Base-by-base conservation (phyloP, 2,888 invertebrate species). In the Apotomis turbidana region DNA sequence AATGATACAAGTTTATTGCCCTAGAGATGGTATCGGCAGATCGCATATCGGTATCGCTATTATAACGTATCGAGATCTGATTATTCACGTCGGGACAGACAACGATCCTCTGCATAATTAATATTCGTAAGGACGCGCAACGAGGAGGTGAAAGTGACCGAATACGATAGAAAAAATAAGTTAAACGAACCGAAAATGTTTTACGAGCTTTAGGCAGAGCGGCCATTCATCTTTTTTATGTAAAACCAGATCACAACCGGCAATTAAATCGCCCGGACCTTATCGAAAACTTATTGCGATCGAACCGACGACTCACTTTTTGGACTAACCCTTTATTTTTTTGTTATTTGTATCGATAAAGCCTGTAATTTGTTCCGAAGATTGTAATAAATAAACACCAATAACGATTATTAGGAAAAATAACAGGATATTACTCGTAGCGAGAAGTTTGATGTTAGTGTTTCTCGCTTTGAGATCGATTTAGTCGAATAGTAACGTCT, bases 271-370 rank as follows among this genome's bases (percentile, higher is more conserved):
- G 90, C 86, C 90, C 91, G 91, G 87, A 91, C 91, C 79, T 90
- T 93, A 93, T 93, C 93, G 92, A 91, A 91, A 92, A 93, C 91
- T 91, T 93, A 93, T 93, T 93, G 93, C 92, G 90, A 92, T 91
- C 92, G 88, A 85, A 79, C 87, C 87, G 87, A 92, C 93, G 91
- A 91, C 93, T 93, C 89, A 93, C 90, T 93, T 93, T 93, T 93
- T 93, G 88, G 91, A 85, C 87, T 89, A 91, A 93, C 91, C 93
- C 93, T 91, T 93, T 90, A 87, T 90, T 91, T 91, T 92, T 93
- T 92, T 75, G 68, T 74, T 76, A 75, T 87, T 88, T 83, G 81
- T 83, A 81, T 85, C 90, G 90, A 90, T 89, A 91, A 88, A 91
- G 90, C 92, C 92, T 92, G 87, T 93, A 93, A 93, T 93, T 93